A percentile compares a stretch with the other conserved stretches of the same genome.
These are phyloP conservation scores for Aproaerema taeniolella DNA, from an alignment of 2,888 invertebrate species.

Conservation along the genomic window DNA sequence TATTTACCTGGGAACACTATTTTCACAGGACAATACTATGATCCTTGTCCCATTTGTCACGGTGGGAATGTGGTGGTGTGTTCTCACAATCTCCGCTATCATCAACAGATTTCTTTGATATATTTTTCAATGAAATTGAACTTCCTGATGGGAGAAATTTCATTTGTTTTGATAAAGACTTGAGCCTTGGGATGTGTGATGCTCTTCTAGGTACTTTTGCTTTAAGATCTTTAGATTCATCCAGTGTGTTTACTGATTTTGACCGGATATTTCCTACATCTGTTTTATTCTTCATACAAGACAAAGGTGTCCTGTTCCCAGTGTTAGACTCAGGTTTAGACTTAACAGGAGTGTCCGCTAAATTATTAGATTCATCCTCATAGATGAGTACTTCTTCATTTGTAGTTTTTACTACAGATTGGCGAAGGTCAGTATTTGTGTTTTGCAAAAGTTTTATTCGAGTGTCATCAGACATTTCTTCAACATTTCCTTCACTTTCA, in stretches of 20 bases:
- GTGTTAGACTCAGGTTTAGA: constrained; percentile 41
- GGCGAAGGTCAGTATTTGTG: constrained; percentile 50
- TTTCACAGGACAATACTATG: constrained; percentile 63
- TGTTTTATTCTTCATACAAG: constrained; percentile 69
- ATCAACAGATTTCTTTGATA: constrained; percentile 43
- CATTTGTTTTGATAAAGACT: constrained; percentile 48
- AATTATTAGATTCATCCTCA: constrained; percentile 64
- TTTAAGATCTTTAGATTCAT: constrained; percentile 46
- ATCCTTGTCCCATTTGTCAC: constrained; percentile 71
- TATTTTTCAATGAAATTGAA: constrained; percentile 54
- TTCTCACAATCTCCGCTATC: constrained; percentile 66
- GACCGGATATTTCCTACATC: constrained; percentile 54
- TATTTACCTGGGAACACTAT: constrained; percentile 1
- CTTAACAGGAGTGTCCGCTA: constrained; percentile 54
- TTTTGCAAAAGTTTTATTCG: constrained; percentile 61
- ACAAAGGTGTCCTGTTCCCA: constrained; percentile 64
- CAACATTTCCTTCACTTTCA: constrained; percentile 46
- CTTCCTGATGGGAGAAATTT: constrained; percentile 41
- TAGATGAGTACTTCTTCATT: constrained; percentile 75
- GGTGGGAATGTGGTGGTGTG: constrained; percentile 67
- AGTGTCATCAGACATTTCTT: constrained; percentile 68
- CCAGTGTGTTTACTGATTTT: constrained; percentile 61
- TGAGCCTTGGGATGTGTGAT: constrained; percentile 66
- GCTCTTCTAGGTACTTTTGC: constrained; percentile 44
- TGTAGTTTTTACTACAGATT: constrained; percentile 30